Percentiles rank a stretch among this genome's conserved stretches.
These are phyloP conservation scores for Fulica atra DNA, from an alignment of 2,113 vertebrate genomes.

Conservation along the genomic window DNA sequence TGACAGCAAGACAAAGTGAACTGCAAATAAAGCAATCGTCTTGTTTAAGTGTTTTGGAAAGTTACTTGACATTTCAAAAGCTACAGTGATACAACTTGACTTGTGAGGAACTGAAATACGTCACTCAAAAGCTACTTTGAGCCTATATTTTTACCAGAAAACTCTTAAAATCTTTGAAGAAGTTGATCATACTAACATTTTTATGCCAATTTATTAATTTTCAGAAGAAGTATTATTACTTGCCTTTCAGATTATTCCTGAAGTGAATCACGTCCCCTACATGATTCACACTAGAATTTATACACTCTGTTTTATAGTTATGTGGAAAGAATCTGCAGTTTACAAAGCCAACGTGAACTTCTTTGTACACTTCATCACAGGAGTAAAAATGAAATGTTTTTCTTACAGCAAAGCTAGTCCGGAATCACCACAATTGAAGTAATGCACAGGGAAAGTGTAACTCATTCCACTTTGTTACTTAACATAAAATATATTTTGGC, in stretches of 20 bases:
- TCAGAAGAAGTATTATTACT: neutral
- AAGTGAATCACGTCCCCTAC: neutral
- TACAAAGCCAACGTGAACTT: neutral
- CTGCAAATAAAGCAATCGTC: constrained; percentile 44
- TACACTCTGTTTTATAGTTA: neutral
- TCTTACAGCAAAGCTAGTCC: neutral
- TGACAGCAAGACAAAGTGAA: constrained; percentile 42
- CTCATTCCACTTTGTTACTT: neutral
- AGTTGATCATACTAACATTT: neutral
- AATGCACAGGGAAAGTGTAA: neutral
- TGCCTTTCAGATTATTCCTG: neutral
- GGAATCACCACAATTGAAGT: neutral
- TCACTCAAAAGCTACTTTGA: constrained; percentile 8
- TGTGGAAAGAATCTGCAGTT: neutral
- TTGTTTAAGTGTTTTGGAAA: constrained; percentile 28
- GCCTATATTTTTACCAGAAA: neutral
- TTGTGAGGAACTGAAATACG: constrained; percentile 24
- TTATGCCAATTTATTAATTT: neutral
- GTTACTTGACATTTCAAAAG: constrained; percentile 51
- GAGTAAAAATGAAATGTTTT: neutral
- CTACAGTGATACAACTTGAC: constrained; percentile 44
- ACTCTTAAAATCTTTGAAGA: neutral
- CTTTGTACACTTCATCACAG: neutral
- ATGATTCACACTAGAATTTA: neutral
- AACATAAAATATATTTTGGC: neutral